Conservation (phyloP, 2,797 vertebrate genomes). For the Sebastes hubbsi region DNA sequence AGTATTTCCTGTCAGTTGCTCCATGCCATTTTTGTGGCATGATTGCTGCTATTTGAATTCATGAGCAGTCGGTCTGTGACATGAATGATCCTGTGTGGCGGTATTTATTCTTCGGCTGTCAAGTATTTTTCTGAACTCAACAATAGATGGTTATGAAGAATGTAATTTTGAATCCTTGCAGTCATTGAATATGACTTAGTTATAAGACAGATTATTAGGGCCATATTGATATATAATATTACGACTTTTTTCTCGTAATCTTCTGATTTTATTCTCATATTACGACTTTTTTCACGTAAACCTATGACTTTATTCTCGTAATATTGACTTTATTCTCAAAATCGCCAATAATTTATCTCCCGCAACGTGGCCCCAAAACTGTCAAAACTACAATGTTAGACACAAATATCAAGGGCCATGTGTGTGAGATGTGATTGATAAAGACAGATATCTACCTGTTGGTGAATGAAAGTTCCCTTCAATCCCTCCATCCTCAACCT, state of each 20-base stretch:
- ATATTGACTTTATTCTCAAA: too few relatives aligned
- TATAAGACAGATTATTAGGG: too few relatives aligned
- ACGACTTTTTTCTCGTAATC: too few relatives aligned
- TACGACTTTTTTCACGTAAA: too few relatives aligned
- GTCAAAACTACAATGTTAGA: not conserved
- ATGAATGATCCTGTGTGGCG: conserved; percentile 13
- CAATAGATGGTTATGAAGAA: not conserved
- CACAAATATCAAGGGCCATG: not conserved
- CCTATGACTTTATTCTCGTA: too few relatives aligned
- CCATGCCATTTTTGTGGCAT: not conserved
- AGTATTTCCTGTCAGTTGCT: not conserved
- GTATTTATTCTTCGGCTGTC: not conserved
- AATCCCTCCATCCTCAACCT: conserved; percentile 14
- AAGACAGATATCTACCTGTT: not conserved
- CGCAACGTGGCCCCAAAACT: not conserved
- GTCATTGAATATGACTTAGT: not conserved
- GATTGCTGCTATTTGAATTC: not conserved
- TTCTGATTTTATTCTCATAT: too few relatives aligned
- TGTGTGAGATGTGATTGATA: not conserved
- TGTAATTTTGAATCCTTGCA: not conserved
- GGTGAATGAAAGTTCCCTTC: not conserved
- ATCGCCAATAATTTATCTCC: too few relatives aligned
- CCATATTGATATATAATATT: too few relatives aligned
- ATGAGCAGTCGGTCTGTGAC: not conserved
- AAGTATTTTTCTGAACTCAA: not conserved